A percentile compares a stretch with the other conserved stretches of the same genome.
These are phyloP conservation scores for Hippopotamus amphibius DNA, from an alignment of 2,113 vertebrate species.

Conservation along the genomic window DNA sequence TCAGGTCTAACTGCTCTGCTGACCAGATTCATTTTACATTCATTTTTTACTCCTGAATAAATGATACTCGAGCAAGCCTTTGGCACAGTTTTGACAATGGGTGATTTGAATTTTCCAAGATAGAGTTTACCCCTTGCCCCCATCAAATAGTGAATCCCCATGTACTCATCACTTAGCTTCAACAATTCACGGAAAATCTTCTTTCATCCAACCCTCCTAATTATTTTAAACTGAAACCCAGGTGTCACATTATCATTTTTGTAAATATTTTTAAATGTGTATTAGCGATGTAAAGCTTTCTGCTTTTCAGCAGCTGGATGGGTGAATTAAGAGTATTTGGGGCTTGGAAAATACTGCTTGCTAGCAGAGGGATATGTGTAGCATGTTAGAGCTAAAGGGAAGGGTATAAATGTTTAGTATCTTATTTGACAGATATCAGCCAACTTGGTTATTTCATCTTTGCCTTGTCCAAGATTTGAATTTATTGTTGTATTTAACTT, in stretches of 20 bases:
- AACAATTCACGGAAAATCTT: not conserved
- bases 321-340: constrained; percentile 33
- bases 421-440: not conserved
- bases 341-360: not conserved
- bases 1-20: not conserved
- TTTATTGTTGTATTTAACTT: constrained; percentile 46
- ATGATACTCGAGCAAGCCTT: not conserved
- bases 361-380: not conserved
- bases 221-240: constrained; percentile 38
- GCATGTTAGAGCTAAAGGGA: not conserved
- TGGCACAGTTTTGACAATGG: not conserved
- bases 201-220: not conserved
- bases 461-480: constrained; percentile 15
- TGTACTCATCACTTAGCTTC: not conserved
- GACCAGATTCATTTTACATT: constrained; percentile 5
- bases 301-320: not conserved
- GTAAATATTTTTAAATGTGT: not conserved
- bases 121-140: not conserved
- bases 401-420: not conserved
- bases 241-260: not conserved
- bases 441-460: not conserved
- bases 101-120: constrained; percentile 20
- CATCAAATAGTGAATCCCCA: not conserved
- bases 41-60: constrained; percentile 46
- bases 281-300: constrained; percentile 35